These are phyloP conservation scores for Calameuta pallipes DNA, from an alignment of 2,888 invertebrate species.

Conservation along the genomic window DNA sequence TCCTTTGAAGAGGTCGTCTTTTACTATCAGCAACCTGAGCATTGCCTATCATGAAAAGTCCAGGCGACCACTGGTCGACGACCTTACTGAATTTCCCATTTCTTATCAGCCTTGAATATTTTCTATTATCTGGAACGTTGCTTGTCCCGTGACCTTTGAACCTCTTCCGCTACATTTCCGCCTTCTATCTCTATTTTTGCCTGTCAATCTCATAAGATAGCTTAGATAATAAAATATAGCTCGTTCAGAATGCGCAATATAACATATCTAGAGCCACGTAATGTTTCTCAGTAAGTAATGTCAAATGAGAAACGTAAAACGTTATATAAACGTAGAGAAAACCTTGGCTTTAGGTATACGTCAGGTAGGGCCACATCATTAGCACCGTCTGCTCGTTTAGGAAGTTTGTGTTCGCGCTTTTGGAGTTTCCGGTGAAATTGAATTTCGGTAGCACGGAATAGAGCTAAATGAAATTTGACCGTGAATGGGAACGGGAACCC, in stretches of 20 bases:
- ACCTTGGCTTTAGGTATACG: not conserved
- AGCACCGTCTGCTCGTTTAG: constrained; percentile 1
- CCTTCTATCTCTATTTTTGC: not conserved
- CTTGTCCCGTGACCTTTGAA: not conserved
- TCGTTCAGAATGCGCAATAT: not conserved
- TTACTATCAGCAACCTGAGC: not conserved
- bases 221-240: not conserved
- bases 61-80: not conserved
- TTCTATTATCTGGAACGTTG: not conserved
- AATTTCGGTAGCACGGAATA: constrained; percentile 36
- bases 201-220: not conserved
- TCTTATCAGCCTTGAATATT: not conserved
- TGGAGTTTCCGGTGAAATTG: constrained; percentile 36
- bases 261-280: not conserved
- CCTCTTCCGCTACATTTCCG: not conserved
- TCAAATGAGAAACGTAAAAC: not conserved
- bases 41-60: not conserved
- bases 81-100: not conserved
- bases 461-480: constrained; percentile 41
- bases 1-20: not conserved
- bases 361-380: not conserved
- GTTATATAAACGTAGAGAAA: not conserved
- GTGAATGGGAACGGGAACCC: constrained; percentile 7
- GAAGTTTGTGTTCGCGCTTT: constrained; percentile 25
- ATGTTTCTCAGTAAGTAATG: not conserved